Evolutionary conservation across 2,888 invertebrate genomes (phyloP).

Genomic region (Sinotaia quadrata): DNA sequence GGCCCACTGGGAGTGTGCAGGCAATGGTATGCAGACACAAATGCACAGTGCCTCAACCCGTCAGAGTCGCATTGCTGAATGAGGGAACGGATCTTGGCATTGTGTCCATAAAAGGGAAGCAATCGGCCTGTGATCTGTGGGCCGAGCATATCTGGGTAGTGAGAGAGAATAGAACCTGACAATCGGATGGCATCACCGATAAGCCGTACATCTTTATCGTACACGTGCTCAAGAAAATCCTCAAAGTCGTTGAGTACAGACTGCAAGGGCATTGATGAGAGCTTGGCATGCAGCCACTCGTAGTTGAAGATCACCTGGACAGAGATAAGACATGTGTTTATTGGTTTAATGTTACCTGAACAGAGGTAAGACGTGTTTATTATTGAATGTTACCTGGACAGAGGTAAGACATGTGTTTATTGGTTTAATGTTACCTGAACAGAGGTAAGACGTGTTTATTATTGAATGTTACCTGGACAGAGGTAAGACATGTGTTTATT

Average conservation of each 20-base stretch:
- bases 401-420: no score
- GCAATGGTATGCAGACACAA: slow-evolving; percentile 95
- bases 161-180: slow-evolving; percentile 92
- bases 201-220: slow-evolving; percentile 70
- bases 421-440: no score
- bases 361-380: no score
- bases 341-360: no score
- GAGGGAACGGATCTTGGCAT: slow-evolving; percentile 86
- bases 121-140: slow-evolving; percentile 93
- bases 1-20: slow-evolving; percentile 99
- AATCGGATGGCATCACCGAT: slow-evolving; percentile 78
- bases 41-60: slow-evolving; percentile 89
- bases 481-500: no score
- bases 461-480: no score
- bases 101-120: slow-evolving; percentile 91
- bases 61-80: slow-evolving; percentile 91
- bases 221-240: slow-evolving; percentile 78
- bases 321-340: no score
- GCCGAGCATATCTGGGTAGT: slow-evolving; percentile 95
- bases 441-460: no score
- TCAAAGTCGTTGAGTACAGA: slow-evolving; percentile 96
- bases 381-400: no score
- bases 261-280: slow-evolving; percentile 95
- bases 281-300: slow-evolving; percentile 96
- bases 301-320: slow-evolving; percentile 90